Evolutionary conservation across 1,140 invertebrate genomes (phyloP), one percentile per base, ranked within the genome.

Genomic region (Nylanderia fulva): DNA sequence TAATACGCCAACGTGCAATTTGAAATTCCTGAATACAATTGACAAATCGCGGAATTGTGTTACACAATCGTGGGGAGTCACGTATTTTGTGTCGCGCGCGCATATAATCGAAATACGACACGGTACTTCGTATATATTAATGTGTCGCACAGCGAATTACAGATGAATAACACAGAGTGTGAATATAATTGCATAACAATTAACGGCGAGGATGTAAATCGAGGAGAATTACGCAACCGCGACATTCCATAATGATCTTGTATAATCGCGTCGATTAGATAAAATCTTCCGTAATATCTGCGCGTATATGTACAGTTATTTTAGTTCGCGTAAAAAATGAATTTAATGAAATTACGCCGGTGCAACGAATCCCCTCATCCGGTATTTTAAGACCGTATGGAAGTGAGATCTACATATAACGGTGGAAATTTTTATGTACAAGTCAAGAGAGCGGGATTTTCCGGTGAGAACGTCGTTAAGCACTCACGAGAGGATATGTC

Each of bases 391-490:
- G 33, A 36, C 42, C 60, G 42, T 77, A 33, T 52, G 24, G 24
- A 58, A 58, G 24, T 56, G 61, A 29, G 18, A 66, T 77, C 27
- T 21, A 21, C n/a, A 21, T 13, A 48, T 79, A 79, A 79, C 64
- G 63, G 29, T 68, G 42, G 76, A 68, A 68, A 79, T 48, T 64
- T 54, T 54, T 68, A 24, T 33, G 21, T 15, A n/a, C 63, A 6
- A 45, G 21, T 11, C 61, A 24, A 54, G 63, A 54, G 42, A 21
- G 18, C 61, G 45, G 56, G 63, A 68, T 79, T 79, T 79, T 79
- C 45, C 63, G 33, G 63, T 39, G 76, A 66, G 75, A 77, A 54
- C 76, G n/a, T 68, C 61, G 63, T 79, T 68, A 36, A 68, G 45
- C 29, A 68, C 75, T 66, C 60, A 42, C 64, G 24, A 64, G 27